A percentile compares a stretch with the other conserved stretches of the same genome.
phyloP scores from a whole-genome alignment of 2,888 invertebrate genomes.

The Callosobruchus maculatus region DNA sequence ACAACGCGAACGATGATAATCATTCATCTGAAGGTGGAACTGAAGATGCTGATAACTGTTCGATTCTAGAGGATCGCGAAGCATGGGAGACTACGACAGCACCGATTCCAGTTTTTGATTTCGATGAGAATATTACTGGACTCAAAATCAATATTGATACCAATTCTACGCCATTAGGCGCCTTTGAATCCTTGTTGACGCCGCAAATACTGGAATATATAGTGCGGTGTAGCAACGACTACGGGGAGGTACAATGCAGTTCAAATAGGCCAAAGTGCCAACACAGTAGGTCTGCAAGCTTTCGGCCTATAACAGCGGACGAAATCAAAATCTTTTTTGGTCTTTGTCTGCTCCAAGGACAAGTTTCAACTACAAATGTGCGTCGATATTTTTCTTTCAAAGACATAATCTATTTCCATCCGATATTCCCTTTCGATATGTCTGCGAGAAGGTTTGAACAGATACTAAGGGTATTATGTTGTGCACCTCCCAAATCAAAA shows the following conservation, averaged over 20 bases:
- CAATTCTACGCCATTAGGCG: not conserved
- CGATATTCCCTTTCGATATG: slow-evolving; percentile 7
- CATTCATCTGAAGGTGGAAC: too few species aligned
- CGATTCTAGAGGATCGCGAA: too few species aligned
- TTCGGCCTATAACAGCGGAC: not conserved
- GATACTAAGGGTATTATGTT: slow-evolving; percentile 6
- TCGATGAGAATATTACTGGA: slow-evolving; percentile 6
- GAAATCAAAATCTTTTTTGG: slow-evolving; percentile 16
- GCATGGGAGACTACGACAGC: too few species aligned
- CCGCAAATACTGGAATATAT: slow-evolving; percentile 1
- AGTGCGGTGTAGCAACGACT: slow-evolving; percentile 4
- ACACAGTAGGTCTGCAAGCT: not conserved
- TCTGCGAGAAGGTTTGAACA: slow-evolving; percentile 13
- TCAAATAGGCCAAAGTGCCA: slow-evolving; percentile 2
- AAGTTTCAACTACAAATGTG: slow-evolving; percentile 7
- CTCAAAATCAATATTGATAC: not conserved
- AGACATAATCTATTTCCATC: slow-evolving; percentile 9
- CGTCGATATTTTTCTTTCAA: slow-evolving; percentile 4
- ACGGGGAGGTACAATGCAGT: not conserved
- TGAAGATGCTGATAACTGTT: too few species aligned
- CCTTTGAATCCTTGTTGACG: slow-evolving; percentile 1
- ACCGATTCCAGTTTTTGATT: slow-evolving; percentile 10
- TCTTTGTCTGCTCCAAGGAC: slow-evolving; percentile 13
- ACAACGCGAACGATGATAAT: too few species aligned
- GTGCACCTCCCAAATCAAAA: not conserved